Percentiles rank a stretch among this genome's conserved stretches.
Evolutionary conservation across 2,888 invertebrate species (phyloP).

Genomic region (Diogma glabrata): DNA sequence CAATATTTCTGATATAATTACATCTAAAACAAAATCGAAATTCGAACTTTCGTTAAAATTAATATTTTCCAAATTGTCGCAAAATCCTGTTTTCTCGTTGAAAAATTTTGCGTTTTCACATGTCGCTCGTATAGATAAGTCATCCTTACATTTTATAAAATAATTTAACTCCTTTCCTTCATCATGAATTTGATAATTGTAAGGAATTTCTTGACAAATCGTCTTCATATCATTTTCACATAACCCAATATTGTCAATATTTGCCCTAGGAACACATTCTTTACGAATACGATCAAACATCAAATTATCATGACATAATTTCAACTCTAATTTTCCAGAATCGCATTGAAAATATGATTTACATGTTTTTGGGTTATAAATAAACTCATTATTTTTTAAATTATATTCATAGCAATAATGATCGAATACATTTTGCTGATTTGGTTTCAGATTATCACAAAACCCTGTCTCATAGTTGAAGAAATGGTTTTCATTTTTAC

Average conservation of each 20-base stretch:
- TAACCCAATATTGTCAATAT: neutral
- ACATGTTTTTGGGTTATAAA: neutral
- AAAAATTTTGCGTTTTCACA: neutral
- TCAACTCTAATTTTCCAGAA: neutral
- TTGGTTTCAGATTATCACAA: neutral
- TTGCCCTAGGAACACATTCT: neutral
- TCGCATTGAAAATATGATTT: conserved; percentile 2
- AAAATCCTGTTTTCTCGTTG: neutral
- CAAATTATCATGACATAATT: neutral
- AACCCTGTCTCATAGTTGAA: neutral
- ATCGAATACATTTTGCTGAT: neutral
- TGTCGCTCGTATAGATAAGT: neutral
- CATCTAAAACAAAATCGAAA: neutral
- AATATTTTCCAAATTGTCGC: neutral
- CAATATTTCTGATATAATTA: neutral
- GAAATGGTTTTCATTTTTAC: neutral
- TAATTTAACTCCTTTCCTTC: neutral
- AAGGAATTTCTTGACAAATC: neutral
- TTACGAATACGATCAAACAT: neutral
- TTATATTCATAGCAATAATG: neutral
- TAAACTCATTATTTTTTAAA: neutral
- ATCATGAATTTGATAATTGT: neutral
- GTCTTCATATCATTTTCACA: neutral
- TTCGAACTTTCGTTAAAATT: neutral
- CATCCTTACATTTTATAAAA: neutral